Conservation (phyloP, 2,797 vertebrate genomes). For the Chelidonichthys spinosus region DNA sequence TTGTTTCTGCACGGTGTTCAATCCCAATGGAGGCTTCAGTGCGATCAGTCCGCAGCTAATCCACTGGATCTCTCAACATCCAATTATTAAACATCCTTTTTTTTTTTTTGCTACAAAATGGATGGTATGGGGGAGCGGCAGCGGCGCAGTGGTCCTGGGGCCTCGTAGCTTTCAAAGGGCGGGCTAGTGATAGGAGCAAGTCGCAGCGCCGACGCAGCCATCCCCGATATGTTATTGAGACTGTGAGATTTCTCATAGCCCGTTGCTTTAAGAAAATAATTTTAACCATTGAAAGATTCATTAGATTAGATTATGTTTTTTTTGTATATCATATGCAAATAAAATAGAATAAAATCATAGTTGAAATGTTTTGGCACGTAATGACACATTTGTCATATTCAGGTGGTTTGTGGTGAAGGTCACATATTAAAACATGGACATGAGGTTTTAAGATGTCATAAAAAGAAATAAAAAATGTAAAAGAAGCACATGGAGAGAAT, state of each 20-base stretch:
- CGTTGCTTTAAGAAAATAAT: conserved; percentile 73
- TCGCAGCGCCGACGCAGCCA: conserved; percentile 89
- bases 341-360: conserved; percentile 35
- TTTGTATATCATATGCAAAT: conserved; percentile 28
- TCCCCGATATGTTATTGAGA: conserved; percentile 93
- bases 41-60: conserved; percentile 44
- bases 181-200: conserved; percentile 89
- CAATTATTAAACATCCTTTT: conserved; percentile 44
- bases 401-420: conserved; percentile 37
- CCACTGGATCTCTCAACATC: conserved; percentile 35
- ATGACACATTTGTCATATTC: conserved; percentile 32
- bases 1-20: conserved; percentile 58
- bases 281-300: neutral
- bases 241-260: conserved; percentile 95
- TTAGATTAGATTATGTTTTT: conserved; percentile 27
- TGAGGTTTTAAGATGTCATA: conserved; percentile 50
- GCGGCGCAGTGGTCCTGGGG: conserved; percentile 87
- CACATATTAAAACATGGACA: conserved; percentile 46
- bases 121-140: conserved; percentile 92
- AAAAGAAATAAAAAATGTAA: conserved; percentile 26
- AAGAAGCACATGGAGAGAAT: conserved; percentile 55
- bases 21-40: conserved; percentile 42
- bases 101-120: conserved; percentile 86
- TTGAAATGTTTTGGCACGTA: conserved; percentile 44
- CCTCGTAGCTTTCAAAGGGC: conserved; percentile 88